Percentiles rank a stretch among this genome's conserved stretches.
Conservation (phyloP, 2,113 vertebrate genomes). For the Centropus bengalensis region DNA sequence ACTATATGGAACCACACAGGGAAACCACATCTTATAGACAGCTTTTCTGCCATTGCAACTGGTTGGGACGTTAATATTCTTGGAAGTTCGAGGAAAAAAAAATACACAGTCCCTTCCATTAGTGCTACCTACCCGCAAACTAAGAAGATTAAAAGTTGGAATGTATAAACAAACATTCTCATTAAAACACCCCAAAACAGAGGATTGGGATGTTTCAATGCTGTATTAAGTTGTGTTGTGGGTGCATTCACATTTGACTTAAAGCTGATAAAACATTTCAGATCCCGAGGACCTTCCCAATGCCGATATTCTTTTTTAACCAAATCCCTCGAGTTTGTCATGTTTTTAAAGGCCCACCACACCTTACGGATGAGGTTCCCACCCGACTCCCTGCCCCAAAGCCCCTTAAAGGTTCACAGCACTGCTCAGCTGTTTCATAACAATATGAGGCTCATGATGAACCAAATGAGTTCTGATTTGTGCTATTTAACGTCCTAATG, state of each 20-base stretch:
- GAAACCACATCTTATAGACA: accelerated
- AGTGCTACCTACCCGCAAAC: accelerated
- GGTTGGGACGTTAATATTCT: background rate
- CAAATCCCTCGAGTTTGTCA: background rate
- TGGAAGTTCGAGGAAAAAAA: accelerated
- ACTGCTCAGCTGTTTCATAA: constrained; percentile 70
- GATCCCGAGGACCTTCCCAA: background rate
- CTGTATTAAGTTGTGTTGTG: background rate
- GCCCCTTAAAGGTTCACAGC: constrained; percentile 42
- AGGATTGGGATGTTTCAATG: accelerated
- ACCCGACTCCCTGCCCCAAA: background rate
- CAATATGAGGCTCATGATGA: constrained; percentile 70
- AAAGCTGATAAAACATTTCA: accelerated
- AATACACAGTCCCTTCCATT: accelerated
- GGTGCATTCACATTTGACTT: background rate
- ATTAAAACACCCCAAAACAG: accelerated
- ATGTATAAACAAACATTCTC: background rate
- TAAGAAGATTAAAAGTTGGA: accelerated
- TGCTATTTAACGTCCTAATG: constrained; percentile 77
- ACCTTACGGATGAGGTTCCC: background rate
- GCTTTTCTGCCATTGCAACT: background rate
- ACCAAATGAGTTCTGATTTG: constrained; percentile 77
- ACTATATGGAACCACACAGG: accelerated
- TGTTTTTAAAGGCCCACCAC: background rate
- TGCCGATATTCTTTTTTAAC: background rate